phyloP scores from a whole-genome alignment of 2,797 vertebrate genomes.

The Microctenopoma stevenorrisi region DNA sequence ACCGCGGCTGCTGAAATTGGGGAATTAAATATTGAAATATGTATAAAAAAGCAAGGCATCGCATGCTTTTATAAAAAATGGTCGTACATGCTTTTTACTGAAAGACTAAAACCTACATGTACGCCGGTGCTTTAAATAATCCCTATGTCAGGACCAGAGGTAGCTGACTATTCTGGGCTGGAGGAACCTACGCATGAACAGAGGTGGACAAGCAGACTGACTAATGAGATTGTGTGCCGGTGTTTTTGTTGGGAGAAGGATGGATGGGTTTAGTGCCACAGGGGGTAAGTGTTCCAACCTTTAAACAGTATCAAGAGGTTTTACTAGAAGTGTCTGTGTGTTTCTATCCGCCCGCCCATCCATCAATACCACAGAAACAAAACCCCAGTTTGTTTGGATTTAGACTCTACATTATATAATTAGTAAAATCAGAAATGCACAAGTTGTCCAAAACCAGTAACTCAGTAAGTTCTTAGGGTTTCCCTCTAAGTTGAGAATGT shows the following conservation, averaged over 20 bases:
- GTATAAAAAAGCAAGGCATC: too few relatives aligned
- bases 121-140: too few relatives aligned
- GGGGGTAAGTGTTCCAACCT: slow-evolving; percentile 18
- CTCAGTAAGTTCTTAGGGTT: too few relatives aligned
- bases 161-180: slow-evolving; percentile 11
- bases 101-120: too few relatives aligned
- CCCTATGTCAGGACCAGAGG: background rate
- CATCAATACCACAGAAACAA: background rate
- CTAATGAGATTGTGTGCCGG: slow-evolving; percentile 33
- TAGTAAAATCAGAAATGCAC: background rate
- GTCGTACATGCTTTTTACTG: too few relatives aligned
- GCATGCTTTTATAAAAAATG: too few relatives aligned
- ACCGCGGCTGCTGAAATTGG: too few relatives aligned
- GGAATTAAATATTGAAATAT: too few relatives aligned
- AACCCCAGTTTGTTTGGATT: too few relatives aligned
- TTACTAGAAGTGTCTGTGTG: background rate
- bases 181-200: slow-evolving; percentile 29
- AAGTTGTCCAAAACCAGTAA: background rate
- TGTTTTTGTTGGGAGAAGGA: slow-evolving; percentile 3
- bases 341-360: background rate
- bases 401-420: too few relatives aligned
- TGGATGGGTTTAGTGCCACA: slow-evolving; percentile 2
- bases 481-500: too few relatives aligned
- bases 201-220: slow-evolving; percentile 24
- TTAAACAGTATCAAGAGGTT: slow-evolving; percentile 14